These are phyloP conservation scores for Rhagonycha lutea DNA, from an alignment of 2,888 invertebrate species.

Conservation along the genomic window DNA sequence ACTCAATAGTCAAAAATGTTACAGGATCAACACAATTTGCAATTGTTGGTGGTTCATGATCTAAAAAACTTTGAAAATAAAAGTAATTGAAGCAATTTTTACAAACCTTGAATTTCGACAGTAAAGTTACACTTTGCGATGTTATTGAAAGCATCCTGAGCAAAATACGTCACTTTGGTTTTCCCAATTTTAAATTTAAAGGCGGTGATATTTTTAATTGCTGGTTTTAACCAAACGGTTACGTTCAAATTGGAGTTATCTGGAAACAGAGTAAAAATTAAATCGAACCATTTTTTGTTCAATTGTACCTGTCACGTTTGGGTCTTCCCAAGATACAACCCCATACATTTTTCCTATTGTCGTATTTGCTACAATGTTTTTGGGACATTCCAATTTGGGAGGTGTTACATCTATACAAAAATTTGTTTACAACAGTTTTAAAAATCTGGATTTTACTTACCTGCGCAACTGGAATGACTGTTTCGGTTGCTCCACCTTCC, in stretches of 20 bases:
- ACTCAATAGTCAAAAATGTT: constrained; percentile 50
- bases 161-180: constrained; percentile 64
- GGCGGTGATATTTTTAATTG: constrained; percentile 52
- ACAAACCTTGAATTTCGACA: constrained; percentile 60
- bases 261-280: constrained; percentile 18
- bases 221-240: constrained; percentile 63
- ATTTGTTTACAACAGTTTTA: background rate
- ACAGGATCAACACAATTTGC: constrained; percentile 65
- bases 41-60: constrained; percentile 61
- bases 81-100: background rate
- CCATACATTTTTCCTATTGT: background rate
- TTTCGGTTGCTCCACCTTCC: constrained; percentile 59
- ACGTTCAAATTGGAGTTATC: constrained; percentile 65
- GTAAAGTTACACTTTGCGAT: constrained; percentile 64
- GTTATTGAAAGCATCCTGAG: constrained; percentile 65
- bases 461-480: constrained; percentile 39
- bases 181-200: constrained; percentile 63
- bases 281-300: background rate
- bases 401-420: background rate
- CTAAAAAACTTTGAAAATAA: constrained; percentile 42
- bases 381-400: background rate
- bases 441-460: constrained; percentile 1
- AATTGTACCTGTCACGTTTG: background rate
- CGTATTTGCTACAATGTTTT: background rate
- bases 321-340: background rate